Evolutionary conservation across 2,113 vertebrate genomes (phyloP), one percentile per base, ranked within the genome.

Genomic region (Dissostichus mawsoni): DNA sequence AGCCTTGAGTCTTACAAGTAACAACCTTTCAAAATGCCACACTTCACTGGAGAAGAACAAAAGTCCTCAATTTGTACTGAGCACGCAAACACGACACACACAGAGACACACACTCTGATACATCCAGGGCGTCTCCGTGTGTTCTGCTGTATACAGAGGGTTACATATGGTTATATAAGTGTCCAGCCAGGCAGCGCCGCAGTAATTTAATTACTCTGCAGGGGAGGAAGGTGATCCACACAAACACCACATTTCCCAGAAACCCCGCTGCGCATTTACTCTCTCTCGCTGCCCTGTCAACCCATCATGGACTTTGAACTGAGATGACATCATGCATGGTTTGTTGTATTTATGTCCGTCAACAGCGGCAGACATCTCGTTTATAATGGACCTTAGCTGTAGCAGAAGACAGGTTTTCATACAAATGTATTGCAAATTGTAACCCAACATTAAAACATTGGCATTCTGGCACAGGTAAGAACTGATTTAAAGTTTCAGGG

Each of bases 131-230:
- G 74, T 83, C 79, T 88, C 83, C 85, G 64, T n/a, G 41, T 44
- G 65, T 9, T 58, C 44, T 69, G 76, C 80, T 69, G 51, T 69
- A 29, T 29, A 41, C 69, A 11, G 50, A 48, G 85, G 80, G 73
- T 86, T 90, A 78, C 48, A 63, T 88, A 80, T 88, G 75, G 85
- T 92, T 89, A 87, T 72, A 81, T 90, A 92, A 92, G 89, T 73
- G 84, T 89, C 76, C 83, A 83, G 89, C 85, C 86, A 78, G 68
- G 78, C 85, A 78, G 79, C 44, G 10, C 86, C 81, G 86, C 87
- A 89, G 87, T 90, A 87, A 90, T 90, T 88, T 87, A 78, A 92
- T 92, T 85, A 92, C 82, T 63, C 87, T 85, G 89, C 81, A 88
- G 72, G 75, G 74, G 23, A 81, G 67, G 69, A 81, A 78, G 85